These are phyloP conservation scores for Stictocephala bisonia DNA, from an alignment of 2,888 invertebrate species.

Conservation along the genomic window DNA sequence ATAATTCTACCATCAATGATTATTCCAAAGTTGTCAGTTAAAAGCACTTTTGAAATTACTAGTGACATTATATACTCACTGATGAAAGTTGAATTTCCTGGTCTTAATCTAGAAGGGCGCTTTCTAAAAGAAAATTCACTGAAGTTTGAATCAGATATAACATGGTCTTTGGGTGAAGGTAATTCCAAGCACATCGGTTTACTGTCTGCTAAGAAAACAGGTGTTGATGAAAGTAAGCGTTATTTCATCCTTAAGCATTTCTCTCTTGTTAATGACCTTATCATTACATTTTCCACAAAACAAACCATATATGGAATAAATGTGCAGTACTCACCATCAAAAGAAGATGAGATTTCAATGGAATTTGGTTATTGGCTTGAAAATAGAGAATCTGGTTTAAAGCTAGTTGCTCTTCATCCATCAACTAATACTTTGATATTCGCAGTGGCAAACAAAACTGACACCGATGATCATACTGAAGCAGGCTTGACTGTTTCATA, in stretches of 20 bases:
- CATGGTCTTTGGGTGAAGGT: conserved; percentile 10
- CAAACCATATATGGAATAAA: background rate
- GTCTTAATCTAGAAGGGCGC: background rate
- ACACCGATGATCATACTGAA: background rate
- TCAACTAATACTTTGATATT: conserved; percentile 15
- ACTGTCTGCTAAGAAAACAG: conserved; percentile 1
- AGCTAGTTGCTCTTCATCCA: conserved; percentile 7
- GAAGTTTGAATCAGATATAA: background rate
- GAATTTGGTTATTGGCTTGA: conserved; percentile 1
- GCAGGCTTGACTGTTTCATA: background rate
- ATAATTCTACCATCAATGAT: conserved; percentile 2
- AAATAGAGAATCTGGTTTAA: conserved; percentile 5
- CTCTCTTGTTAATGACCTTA: conserved; percentile 26
- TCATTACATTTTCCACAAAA: background rate
- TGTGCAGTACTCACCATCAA: conserved; percentile 18
- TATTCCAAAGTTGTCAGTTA: conserved; percentile 3
- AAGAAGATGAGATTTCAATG: conserved; percentile 14
- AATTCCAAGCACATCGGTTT: conserved; percentile 23
- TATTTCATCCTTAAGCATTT: conserved; percentile 24
- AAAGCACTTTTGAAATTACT: background rate
- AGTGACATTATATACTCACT: background rate
- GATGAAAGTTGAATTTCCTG: background rate
- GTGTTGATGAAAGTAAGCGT: background rate
- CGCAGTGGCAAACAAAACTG: conserved; percentile 11
- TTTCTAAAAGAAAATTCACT: background rate